A percentile compares a stretch with the other conserved stretches of the same genome.
Conservation (phyloP, 2,888 invertebrate genomes). For the Rhingia rostrata region DNA sequence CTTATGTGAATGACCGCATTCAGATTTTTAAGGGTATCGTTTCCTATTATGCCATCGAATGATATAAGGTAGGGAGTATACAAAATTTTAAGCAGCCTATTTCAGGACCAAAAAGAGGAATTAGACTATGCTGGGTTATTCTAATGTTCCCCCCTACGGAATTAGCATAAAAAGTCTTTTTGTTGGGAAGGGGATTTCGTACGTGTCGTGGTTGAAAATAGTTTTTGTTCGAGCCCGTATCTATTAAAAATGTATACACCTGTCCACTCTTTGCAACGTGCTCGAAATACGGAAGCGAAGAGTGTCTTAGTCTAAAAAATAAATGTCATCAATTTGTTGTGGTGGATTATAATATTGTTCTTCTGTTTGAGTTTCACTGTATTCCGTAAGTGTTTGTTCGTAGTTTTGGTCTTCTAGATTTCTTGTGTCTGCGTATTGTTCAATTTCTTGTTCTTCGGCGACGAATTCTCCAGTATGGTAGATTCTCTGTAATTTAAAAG, state of each 20-base stretch:
- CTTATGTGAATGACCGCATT: not conserved
- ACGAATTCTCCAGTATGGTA: too few relatives aligned
- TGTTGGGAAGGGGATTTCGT: not conserved
- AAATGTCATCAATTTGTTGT: not conserved
- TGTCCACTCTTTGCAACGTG: too few relatives aligned
- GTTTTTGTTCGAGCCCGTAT: too few relatives aligned
- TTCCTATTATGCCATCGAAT: not conserved
- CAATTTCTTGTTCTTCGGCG: not conserved
- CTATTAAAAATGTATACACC: too few relatives aligned
- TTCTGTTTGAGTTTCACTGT: constrained; percentile 8
- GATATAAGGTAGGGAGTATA: not conserved
- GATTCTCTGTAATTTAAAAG: too few relatives aligned
- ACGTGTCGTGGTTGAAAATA: not conserved
- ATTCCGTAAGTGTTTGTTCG: too few relatives aligned
- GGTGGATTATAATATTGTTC: constrained; percentile 2
- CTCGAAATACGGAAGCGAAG: too few relatives aligned
- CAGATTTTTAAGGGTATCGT: not conserved
- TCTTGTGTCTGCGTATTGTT: constrained; percentile 4
- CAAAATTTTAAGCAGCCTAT: too few relatives aligned
- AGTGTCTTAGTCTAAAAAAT: not conserved
- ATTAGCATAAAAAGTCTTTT: too few relatives aligned
- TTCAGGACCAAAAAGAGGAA: too few relatives aligned
- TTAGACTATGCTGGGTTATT: too few relatives aligned
- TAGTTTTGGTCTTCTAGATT: constrained; percentile 17
- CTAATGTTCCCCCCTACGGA: too few relatives aligned